Conservation (phyloP, 2,888 invertebrate species). For the Erebia palarica region DNA sequence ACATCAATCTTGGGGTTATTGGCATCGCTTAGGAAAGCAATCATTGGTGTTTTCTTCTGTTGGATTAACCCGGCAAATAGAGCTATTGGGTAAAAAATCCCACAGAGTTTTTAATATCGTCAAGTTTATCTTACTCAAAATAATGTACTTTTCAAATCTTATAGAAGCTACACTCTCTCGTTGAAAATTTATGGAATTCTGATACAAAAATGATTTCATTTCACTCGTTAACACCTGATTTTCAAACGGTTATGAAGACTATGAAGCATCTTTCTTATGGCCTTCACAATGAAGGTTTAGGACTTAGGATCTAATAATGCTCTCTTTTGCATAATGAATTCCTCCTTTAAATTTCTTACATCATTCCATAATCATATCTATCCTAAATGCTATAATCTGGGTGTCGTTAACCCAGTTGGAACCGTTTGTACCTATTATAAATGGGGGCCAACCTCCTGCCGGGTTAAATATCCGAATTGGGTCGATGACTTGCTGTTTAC, state of each 20-base stretch:
- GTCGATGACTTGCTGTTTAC: constrained; percentile 29
- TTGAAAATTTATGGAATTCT: no score
- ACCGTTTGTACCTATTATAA: background rate
- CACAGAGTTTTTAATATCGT: background rate
- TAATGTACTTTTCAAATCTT: background rate
- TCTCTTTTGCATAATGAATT: no score
- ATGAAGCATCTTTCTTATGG: no score
- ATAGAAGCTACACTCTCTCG: background rate
- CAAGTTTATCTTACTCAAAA: background rate
- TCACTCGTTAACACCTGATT: no score
- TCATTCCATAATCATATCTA: no score
- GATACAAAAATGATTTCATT: no score
- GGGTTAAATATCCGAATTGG: constrained; percentile 16
- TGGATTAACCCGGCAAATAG: constrained; percentile 1
- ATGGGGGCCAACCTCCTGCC: background rate
- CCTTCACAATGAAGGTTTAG: no score
- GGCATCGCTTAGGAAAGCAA: constrained; percentile 22
- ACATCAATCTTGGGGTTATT: constrained; percentile 27
- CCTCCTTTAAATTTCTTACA: no score
- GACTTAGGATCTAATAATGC: no score
- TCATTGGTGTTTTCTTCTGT: constrained; percentile 21
- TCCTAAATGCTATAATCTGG: background rate
- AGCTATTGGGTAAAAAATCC: background rate
- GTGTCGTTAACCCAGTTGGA: background rate
- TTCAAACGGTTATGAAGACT: no score